Percentiles rank a stretch among this genome's conserved stretches.
phyloP scores from a whole-genome alignment of 2,113 vertebrate species.

The Corvus hawaiiensis region DNA sequence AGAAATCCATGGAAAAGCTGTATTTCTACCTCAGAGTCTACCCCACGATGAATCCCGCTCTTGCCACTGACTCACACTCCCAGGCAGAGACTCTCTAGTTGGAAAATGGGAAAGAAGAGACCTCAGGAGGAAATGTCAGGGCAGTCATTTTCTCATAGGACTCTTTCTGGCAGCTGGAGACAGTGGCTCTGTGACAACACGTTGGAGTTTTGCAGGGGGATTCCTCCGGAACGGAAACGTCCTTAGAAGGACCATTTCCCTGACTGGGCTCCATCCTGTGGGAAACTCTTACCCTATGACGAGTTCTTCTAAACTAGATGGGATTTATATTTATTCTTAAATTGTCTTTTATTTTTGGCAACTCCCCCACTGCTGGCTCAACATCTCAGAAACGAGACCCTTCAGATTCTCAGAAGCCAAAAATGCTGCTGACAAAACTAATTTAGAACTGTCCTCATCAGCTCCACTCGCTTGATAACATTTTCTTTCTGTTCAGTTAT shows the following conservation, averaged over 20 bases:
- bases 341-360: slow-evolving; percentile 44
- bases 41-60: not conserved
- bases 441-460: not conserved
- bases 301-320: slow-evolving; percentile 41
- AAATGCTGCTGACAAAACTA: not conserved
- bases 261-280: slow-evolving; percentile 24
- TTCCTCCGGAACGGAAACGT: slow-evolving; percentile 36
- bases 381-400: slow-evolving; percentile 32
- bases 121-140: slow-evolving; percentile 53
- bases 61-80: not conserved
- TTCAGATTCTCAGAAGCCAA: slow-evolving; percentile 45
- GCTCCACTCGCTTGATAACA: not conserved
- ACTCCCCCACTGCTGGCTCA: slow-evolving; percentile 31
- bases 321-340: slow-evolving; percentile 48
- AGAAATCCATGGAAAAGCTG: not conserved
- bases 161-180: slow-evolving; percentile 36
- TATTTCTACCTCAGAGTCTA: not conserved
- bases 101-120: slow-evolving; percentile 49
- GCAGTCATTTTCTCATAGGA: slow-evolving; percentile 43
- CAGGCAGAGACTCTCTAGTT: not conserved
- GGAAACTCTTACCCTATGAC: slow-evolving; percentile 60
- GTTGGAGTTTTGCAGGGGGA: slow-evolving; percentile 24
- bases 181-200: slow-evolving; percentile 4
- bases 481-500: not conserved
- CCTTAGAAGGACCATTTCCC: slow-evolving; percentile 30